phyloP scores from a whole-genome alignment of 2,888 invertebrate genomes.

The Lepidocyrtoides sp. region DNA sequence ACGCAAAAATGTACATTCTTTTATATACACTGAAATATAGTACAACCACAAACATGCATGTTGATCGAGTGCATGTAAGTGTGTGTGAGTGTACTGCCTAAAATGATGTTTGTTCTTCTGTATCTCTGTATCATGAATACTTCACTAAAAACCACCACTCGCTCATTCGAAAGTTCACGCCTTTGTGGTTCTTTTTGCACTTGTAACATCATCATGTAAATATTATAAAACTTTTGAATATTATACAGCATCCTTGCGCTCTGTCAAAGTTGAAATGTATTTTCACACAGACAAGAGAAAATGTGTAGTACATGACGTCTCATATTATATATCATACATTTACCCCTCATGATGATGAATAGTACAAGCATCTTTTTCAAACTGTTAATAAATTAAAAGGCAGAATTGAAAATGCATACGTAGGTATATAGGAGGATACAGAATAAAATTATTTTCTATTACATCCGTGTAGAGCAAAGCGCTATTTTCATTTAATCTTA shows the following conservation, averaged over 20 bases:
- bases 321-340: neutral
- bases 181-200: conserved; percentile 33
- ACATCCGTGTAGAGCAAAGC: too few species aligned
- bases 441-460: too few species aligned
- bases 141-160: conserved; percentile 19
- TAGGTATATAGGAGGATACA: too few species aligned
- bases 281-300: neutral
- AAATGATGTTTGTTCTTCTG: conserved; percentile 2
- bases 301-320: neutral
- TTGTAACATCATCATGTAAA: conserved; percentile 11
- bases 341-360: neutral
- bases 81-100: neutral
- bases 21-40: neutral
- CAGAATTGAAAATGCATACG: neutral
- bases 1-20: conserved; percentile 2
- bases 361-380: neutral
- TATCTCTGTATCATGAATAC: neutral
- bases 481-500: too few species aligned
- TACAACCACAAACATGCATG: neutral
- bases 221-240: neutral
- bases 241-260: neutral
- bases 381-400: neutral
- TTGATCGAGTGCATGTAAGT: neutral
- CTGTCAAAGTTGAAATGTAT: neutral
- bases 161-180: conserved; percentile 54